Percentiles rank a stretch among this genome's conserved stretches.
Conservation (phyloP, 2,888 invertebrate genomes). For the Eristalis intricaria region DNA sequence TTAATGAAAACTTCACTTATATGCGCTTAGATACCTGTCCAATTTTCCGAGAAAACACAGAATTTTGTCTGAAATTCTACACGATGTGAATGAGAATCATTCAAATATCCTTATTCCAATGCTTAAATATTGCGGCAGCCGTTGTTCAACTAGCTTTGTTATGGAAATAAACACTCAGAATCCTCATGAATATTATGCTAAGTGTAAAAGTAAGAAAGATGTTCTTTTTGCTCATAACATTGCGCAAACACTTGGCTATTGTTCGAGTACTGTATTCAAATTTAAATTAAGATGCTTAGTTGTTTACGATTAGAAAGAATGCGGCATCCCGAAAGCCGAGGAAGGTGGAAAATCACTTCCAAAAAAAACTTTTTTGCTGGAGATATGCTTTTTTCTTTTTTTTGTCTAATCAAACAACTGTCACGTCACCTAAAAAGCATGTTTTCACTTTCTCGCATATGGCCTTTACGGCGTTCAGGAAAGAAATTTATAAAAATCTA, state of each 20-base stretch:
- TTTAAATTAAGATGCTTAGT: constrained; percentile 61
- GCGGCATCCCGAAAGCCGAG: constrained; percentile 64
- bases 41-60: constrained; percentile 38
- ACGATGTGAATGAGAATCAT: constrained; percentile 43
- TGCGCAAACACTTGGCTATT: constrained; percentile 38
- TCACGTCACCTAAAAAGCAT: constrained; percentile 77
- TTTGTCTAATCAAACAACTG: constrained; percentile 79
- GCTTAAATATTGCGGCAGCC: constrained; percentile 56
- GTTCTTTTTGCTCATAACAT: constrained; percentile 65
- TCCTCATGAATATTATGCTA: constrained; percentile 68
- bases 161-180: constrained; percentile 68
- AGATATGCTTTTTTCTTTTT: constrained; percentile 53
- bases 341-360: constrained; percentile 66
- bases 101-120: constrained; percentile 44
- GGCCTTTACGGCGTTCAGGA: constrained; percentile 49
- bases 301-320: constrained; percentile 60
- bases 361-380: constrained; percentile 62
- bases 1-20: constrained; percentile 61
- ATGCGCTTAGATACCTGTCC: constrained; percentile 44
- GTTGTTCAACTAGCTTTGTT: constrained; percentile 64
- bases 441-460: constrained; percentile 73
- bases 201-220: constrained; percentile 57
- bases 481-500: background rate
- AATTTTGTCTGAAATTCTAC: constrained; percentile 38
- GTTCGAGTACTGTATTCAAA: constrained; percentile 46